phyloP scores from a whole-genome alignment of 64 coral and sea anemone species.

The Platygyra sinensis region DNA sequence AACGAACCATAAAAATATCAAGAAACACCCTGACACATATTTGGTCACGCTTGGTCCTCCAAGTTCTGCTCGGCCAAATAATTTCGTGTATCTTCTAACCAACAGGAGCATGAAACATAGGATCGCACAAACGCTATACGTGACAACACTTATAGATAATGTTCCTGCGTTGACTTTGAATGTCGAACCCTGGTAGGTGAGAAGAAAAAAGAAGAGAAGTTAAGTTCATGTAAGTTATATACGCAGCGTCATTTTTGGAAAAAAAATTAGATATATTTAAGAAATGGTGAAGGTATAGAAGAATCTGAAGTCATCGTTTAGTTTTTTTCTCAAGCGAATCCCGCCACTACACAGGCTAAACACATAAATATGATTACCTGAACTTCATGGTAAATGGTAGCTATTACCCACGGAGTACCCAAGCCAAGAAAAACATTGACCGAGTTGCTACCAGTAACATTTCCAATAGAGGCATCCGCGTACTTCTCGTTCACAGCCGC shows the following conservation, averaged over 20 bases:
- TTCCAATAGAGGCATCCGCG: conserved; percentile 90
- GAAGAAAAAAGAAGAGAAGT: not conserved
- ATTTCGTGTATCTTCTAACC: conserved; percentile 64
- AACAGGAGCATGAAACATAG: conserved; percentile 73
- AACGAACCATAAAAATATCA: conserved; percentile 82
- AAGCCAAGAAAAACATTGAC: conserved; percentile 98
- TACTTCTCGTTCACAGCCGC: conserved; percentile 86
- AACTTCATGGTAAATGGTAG: conserved; percentile 69
- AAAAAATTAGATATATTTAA: no score
- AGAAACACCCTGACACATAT: conserved; percentile 71
- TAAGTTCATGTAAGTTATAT: no score
- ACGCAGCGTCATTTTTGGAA: no score
- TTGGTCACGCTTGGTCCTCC: conserved; percentile 75
- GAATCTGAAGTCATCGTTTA: no score
- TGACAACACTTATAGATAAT: conserved; percentile 83
- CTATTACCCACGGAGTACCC: conserved; percentile 95
- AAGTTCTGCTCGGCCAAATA: conserved; percentile 82
- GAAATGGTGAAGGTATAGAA: no score
- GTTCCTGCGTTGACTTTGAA: conserved; percentile 82
- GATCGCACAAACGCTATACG: conserved; percentile 80
- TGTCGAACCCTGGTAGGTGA: not conserved
- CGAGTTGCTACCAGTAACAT: conserved; percentile 98
- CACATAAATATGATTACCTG: conserved; percentile 39
- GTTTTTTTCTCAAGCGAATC: no score
- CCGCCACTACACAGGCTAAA: no score